Evolutionary conservation across 2,113 vertebrate genomes (phyloP).

Genomic region (Trematomus loennbergii): DNA sequence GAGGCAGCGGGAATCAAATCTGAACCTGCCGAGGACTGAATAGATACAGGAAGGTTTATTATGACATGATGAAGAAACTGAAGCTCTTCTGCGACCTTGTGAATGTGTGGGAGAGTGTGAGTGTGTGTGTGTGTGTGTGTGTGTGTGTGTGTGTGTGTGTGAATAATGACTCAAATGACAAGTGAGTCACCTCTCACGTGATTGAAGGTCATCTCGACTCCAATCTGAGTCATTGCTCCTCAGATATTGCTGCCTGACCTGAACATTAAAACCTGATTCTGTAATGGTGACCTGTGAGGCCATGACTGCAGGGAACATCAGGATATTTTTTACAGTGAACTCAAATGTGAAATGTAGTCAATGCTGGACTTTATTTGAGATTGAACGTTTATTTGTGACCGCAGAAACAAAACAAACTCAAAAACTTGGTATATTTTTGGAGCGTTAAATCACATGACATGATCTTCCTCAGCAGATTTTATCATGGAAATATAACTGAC

Average conservation of each 20-base stretch:
- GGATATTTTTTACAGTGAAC: not conserved
- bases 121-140: conserved; percentile 5
- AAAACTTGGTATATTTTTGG: not conserved
- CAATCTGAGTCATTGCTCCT: conserved; percentile 8
- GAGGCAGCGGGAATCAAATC: not conserved
- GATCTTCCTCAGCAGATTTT: conserved; percentile 2
- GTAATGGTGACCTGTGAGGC: not conserved
- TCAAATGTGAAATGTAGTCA: not conserved
- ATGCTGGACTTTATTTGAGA: not conserved
- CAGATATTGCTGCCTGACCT: not conserved
- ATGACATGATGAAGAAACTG: conserved; percentile 15
- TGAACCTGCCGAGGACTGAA: not conserved
- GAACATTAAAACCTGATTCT: not conserved
- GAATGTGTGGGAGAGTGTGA: too few relatives aligned
- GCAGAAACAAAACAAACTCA: not conserved
- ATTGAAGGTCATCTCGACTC: conserved; percentile 37
- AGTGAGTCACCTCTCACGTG: conserved; percentile 27
- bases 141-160: not conserved
- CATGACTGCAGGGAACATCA: too few relatives aligned
- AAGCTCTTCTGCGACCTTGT: conserved; percentile 12
- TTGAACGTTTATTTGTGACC: too few relatives aligned
- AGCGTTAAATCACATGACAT: not conserved
- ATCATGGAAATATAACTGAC: too few relatives aligned
- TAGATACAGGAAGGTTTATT: conserved; percentile 12
- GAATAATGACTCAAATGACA: conserved; percentile 21